Percentiles rank a stretch among this genome's conserved stretches.
These are phyloP conservation scores for Phocoena phocoena DNA, from an alignment of 2,113 vertebrate genomes.

Conservation along the genomic window DNA sequence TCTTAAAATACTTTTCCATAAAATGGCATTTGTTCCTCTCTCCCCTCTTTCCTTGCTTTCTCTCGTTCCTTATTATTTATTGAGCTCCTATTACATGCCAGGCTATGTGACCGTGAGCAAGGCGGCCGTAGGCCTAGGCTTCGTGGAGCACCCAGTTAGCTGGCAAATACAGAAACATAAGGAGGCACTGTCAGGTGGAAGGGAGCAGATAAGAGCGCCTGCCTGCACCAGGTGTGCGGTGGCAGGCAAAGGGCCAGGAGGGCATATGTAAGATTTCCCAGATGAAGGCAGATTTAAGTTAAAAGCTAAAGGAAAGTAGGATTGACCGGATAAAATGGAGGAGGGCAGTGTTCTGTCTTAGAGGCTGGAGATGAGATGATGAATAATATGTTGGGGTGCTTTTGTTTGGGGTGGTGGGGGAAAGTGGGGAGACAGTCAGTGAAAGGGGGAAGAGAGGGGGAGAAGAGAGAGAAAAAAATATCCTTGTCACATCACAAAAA, in stretches of 20 bases:
- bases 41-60: background rate
- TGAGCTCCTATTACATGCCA: background rate
- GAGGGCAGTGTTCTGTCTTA: background rate
- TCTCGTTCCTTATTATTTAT: background rate
- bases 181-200: background rate
- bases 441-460: background rate
- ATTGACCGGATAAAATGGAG: background rate
- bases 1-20: background rate
- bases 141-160: too few species aligned
- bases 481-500: background rate
- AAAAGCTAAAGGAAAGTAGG: background rate
- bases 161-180: background rate
- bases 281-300: background rate
- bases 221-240: background rate
- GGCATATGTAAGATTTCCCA: background rate
- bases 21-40: background rate
- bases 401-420: background rate
- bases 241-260: background rate
- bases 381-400: background rate
- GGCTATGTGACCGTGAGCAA: background rate
- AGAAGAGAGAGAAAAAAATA: background rate
- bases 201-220: background rate
- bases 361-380: background rate
- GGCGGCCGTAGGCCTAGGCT: background rate
- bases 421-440: background rate